Base-by-base conservation (phyloP, 2,113 vertebrate genomes). In the Nothobranchius kuhntae region DNA sequence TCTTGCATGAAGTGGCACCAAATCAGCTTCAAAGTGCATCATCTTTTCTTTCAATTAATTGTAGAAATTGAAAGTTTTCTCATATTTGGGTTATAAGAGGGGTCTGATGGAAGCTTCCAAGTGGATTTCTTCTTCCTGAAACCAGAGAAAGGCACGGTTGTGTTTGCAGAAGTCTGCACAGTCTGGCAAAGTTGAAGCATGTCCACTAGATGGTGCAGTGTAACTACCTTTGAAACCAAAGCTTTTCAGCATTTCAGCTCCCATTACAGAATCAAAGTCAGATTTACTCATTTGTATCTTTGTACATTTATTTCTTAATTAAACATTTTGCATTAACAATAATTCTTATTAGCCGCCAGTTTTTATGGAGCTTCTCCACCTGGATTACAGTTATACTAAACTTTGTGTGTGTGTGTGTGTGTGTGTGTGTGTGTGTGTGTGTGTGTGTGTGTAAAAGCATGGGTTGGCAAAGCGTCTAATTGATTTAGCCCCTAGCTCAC, bases 151-250 rank as follows among this genome's bases (percentile, higher is more conserved):
- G 30, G 30, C 2, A 2, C 2, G 30, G 1, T 21, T 21, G 21
- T 21, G 30, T 30, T 30, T 30, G 30, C 30, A 30, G 30, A 30
- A 30, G 21, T 21, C 21, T 21, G 21, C 21, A 21, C 21, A 21
- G 21, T 21, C 30, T 30, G 30, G 3, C 38, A 40, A 3, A 40
- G 38, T 6, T 30, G 9, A 7, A 40, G 38, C 6, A 40, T 40
- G 9, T 40, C 76, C 88, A 85, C 71, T 65, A 86, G 86, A 73
- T 80, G 66, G 76, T 0, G 76, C 15, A 13, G 1, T 77, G 4
- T 8, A 30, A 3, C 48, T 30, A 65, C 54, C 12, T 4, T 42
- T 73, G 14, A 6, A 57, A 48, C 13, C 59, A 1, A 54, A n/a
- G 14, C 24, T 0, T 9, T 17, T 26, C 1, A 24, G 9, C 0